phyloP scores from a whole-genome alignment of 2,797 vertebrate species.

The Lacerta agilis region DNA sequence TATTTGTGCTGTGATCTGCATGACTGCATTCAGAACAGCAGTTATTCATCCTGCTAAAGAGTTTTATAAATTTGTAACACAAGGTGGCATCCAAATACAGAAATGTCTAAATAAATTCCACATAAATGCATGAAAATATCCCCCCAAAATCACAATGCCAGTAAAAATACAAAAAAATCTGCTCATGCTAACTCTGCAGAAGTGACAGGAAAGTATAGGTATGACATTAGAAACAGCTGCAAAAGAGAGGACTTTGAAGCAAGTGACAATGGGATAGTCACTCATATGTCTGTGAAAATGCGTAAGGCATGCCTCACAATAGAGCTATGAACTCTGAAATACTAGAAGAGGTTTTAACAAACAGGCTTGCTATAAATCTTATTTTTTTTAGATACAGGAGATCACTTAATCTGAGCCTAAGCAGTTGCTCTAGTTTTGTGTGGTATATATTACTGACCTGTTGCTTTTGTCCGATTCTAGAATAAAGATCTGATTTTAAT shows the following conservation, averaged over 20 bases:
- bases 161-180: not conserved
- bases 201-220: not conserved
- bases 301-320: not conserved
- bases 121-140: not conserved
- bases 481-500: not conserved
- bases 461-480: not conserved
- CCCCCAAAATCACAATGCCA: not conserved
- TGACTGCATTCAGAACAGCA: not conserved
- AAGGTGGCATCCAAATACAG: not conserved
- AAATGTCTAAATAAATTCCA: not conserved
- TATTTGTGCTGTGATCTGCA: slow-evolving; percentile 62
- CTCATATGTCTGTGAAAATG: slow-evolving; percentile 10
- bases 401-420: not conserved
- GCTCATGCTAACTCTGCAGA: not conserved
- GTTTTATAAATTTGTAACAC: not conserved
- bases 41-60: not conserved
- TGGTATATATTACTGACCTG: not conserved
- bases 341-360: not conserved
- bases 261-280: slow-evolving; percentile 25
- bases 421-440: not conserved
- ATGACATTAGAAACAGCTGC: not conserved
- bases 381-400: slow-evolving; percentile 1
- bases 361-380: not conserved
- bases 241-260: slow-evolving; percentile 12
- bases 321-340: slow-evolving; percentile 12